A percentile compares a stretch with the other conserved stretches of the same genome.
phyloP scores from a whole-genome alignment of 2,797 vertebrate genomes.

The Alosa sapidissima region DNA sequence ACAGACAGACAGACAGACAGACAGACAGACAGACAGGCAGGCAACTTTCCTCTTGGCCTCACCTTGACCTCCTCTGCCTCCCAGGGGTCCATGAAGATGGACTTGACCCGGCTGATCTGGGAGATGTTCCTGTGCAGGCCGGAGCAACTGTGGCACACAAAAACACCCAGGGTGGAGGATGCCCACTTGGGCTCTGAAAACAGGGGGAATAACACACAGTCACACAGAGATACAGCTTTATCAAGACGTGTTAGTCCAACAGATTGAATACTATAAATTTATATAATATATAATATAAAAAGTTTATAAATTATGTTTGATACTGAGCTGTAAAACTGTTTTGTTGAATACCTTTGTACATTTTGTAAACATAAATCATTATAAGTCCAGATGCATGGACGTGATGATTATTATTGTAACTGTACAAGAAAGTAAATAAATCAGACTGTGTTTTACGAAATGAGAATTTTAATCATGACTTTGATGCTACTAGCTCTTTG shows the following conservation, averaged over 20 bases:
- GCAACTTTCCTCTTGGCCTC: neutral
- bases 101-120: slow-evolving; percentile 91
- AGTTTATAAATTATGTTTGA: too few relatives aligned
- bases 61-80: slow-evolving; percentile 90
- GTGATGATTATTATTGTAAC: too few relatives aligned
- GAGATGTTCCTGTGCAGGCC: slow-evolving; percentile 90
- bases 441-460: too few relatives aligned
- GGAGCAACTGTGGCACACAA: slow-evolving; percentile 92
- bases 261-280: neutral
- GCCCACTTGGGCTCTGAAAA: slow-evolving; percentile 83
- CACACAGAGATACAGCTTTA: neutral
- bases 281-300: too few relatives aligned
- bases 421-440: too few relatives aligned
- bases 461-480: too few relatives aligned
- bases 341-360: neutral
- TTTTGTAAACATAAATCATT: too few relatives aligned
- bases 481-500: too few relatives aligned
- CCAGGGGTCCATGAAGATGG: slow-evolving; percentile 86
- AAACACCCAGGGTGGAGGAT: slow-evolving; percentile 78
- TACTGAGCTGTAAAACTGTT: neutral
- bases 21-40: neutral
- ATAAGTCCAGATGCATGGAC: too few relatives aligned
- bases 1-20: neutral
- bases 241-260: neutral
- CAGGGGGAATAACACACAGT: neutral